Percentiles rank a stretch among this genome's conserved stretches.
These are phyloP conservation scores for Accipiter virgatus DNA, from an alignment of 2,113 vertebrate species.

Conservation along the genomic window DNA sequence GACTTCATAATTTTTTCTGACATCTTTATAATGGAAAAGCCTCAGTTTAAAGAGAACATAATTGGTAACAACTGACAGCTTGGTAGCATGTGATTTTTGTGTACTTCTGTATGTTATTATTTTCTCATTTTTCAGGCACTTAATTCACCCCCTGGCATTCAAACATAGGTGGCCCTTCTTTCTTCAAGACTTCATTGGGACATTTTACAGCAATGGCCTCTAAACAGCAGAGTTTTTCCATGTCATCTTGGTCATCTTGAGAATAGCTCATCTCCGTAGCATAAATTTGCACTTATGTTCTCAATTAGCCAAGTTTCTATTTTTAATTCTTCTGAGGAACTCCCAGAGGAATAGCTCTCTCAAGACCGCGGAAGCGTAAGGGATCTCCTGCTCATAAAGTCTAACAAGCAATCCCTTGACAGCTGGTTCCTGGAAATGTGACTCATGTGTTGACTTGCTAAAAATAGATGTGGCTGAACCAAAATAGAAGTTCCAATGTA, in stretches of 20 bases:
- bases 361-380: background rate
- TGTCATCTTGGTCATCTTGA: background rate
- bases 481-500: background rate
- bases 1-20: background rate
- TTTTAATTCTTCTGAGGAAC: slow-evolving; percentile 12
- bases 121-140: background rate
- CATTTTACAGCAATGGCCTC: background rate
- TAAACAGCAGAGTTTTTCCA: background rate
- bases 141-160: background rate
- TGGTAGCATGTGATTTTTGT: background rate
- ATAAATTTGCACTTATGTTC: background rate
- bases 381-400: background rate
- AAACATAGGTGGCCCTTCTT: background rate
- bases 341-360: background rate
- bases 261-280: background rate
- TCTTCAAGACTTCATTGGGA: background rate
- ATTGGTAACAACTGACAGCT: background rate
- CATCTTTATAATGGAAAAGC: background rate
- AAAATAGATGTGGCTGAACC: background rate
- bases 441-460: background rate
- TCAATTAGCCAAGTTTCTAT: background rate
- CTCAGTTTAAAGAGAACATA: background rate
- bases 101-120: background rate
- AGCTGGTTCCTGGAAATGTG: background rate
- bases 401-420: background rate